These are phyloP conservation scores for Danio albolineatus DNA, from an alignment of 2,797 vertebrate species.

Conservation along the genomic window DNA sequence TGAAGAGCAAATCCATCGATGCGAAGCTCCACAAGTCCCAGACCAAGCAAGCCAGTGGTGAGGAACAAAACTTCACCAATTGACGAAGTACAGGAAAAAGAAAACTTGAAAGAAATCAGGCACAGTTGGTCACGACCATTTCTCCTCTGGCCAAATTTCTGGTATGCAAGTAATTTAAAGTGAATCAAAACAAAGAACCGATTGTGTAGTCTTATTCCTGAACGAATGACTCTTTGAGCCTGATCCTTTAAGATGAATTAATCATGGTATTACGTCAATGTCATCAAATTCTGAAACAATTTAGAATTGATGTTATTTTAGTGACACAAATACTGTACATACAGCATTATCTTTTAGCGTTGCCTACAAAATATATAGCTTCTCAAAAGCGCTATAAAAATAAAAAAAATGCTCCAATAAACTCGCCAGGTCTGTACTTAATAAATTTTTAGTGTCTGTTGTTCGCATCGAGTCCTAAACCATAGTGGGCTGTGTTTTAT, in stretches of 20 bases:
- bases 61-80: too few relatives aligned
- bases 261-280: too few relatives aligned
- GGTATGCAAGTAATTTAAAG: neutral
- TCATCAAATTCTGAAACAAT: too few relatives aligned
- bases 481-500: constrained; percentile 12
- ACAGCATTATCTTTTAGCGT: neutral
- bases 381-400: too few relatives aligned
- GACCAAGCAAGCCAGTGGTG: too few relatives aligned
- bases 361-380: neutral
- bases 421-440: neutral
- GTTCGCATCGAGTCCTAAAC: constrained; percentile 24
- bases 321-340: neutral
- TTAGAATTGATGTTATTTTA: neutral
- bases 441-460: neutral
- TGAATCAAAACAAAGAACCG: neutral
- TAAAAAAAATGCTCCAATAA: neutral
- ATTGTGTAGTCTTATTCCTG: neutral
- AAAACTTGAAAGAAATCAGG: too few relatives aligned
- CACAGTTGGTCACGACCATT: too few relatives aligned
- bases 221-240: neutral
- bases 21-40: too few relatives aligned
- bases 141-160: too few relatives aligned
- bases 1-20: too few relatives aligned
- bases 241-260: too few relatives aligned
- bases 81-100: too few relatives aligned